Percentiles rank a stretch among this genome's conserved stretches.
phyloP scores from a whole-genome alignment of 2,888 invertebrate species.

The Rhagonycha lutea region DNA sequence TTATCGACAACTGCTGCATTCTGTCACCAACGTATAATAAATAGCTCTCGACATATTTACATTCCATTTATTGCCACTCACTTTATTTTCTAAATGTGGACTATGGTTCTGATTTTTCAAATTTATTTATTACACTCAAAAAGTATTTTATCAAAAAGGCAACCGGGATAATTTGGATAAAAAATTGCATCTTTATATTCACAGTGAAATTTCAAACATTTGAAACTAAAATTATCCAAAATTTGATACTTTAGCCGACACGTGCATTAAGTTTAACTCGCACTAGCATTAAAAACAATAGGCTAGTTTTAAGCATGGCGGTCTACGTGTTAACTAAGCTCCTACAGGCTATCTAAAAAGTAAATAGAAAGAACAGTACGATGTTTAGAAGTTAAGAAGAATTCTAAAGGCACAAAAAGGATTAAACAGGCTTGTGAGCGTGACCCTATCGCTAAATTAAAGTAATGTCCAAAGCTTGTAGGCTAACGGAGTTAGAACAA shows the following conservation, averaged over 20 bases:
- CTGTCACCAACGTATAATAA: constrained; percentile 44
- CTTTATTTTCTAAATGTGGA: constrained; percentile 24
- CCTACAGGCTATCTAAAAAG: background rate
- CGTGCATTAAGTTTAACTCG: no score
- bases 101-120: background rate
- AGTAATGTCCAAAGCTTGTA: background rate
- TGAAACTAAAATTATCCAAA: no score
- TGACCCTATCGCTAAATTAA: background rate
- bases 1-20: constrained; percentile 46
- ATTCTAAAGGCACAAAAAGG: background rate
- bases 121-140: background rate
- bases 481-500: background rate
- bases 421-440: background rate
- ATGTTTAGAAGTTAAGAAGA: background rate
- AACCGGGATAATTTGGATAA: background rate
- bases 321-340: no score
- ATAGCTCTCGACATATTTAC: constrained; percentile 39
- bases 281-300: no score
- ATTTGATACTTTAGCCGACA: no score
- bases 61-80: constrained; percentile 33
- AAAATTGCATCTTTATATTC: no score
- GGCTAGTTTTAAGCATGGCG: no score
- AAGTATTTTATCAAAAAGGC: background rate
- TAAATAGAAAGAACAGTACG: background rate
- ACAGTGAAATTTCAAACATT: background rate